phyloP scores from a whole-genome alignment of 1,140 invertebrate species.

The Danaus plexippus region DNA sequence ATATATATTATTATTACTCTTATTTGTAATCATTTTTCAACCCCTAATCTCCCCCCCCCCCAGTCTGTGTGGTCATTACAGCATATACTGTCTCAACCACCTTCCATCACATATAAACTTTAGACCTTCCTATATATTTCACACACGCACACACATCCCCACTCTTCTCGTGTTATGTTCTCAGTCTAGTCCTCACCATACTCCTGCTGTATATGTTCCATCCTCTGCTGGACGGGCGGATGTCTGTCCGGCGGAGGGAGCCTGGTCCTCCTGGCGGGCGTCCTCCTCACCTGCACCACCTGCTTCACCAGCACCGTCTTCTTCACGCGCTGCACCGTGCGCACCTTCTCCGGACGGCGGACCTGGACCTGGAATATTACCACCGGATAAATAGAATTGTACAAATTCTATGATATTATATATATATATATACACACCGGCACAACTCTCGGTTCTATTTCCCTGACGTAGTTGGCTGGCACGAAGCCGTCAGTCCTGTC shows the following conservation, averaged over 20 bases:
- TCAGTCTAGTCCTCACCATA: conserved; percentile 17
- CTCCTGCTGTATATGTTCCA: conserved; percentile 18
- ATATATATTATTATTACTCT: too few relatives aligned
- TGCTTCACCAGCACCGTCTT: conserved; percentile 91
- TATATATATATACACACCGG: conserved; percentile 49
- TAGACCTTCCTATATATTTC: too few relatives aligned
- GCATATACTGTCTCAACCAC: too few relatives aligned
- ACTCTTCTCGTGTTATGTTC: too few relatives aligned
- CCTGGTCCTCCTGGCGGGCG: conserved; percentile 15
- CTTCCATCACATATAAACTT: too few relatives aligned
- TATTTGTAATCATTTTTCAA: too few relatives aligned
- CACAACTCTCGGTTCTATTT: conserved; percentile 90
- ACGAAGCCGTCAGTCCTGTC: conserved; percentile 96
- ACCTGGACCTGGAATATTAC: conserved; percentile 78
- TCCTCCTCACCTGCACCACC: conserved; percentile 78
- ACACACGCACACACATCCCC: too few relatives aligned
- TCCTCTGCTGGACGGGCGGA: conserved; percentile 8
- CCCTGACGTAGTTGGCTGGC: conserved; percentile 96
- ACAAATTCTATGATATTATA: neutral
- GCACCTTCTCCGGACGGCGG: conserved; percentile 86
- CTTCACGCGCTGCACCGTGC: conserved; percentile 87
- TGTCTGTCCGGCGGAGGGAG: conserved; percentile 20
- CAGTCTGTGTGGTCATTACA: too few relatives aligned
- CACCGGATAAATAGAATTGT: neutral
- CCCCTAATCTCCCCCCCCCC: too few relatives aligned